phyloP scores from a whole-genome alignment of 2,888 invertebrate species.

The Athalia circularis region DNA sequence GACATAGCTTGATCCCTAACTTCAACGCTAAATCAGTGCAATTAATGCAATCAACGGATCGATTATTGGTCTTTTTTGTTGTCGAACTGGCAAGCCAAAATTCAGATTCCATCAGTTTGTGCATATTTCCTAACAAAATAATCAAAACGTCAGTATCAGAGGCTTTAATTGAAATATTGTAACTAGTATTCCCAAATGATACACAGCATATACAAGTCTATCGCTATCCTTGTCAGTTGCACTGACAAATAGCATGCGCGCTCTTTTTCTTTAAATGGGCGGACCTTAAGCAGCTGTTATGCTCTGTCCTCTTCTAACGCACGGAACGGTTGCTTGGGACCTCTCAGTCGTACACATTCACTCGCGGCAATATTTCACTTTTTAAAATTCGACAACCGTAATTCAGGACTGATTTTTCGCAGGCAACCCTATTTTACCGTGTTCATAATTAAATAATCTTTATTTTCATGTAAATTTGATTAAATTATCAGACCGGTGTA shows the following conservation, averaged over 20 bases:
- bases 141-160: constrained; percentile 9
- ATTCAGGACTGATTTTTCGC: constrained; percentile 1
- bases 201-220: too few species aligned
- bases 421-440: not conserved
- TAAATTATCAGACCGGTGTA: not conserved
- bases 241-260: too few species aligned
- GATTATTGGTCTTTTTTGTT: not conserved
- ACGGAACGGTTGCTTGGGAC: too few species aligned
- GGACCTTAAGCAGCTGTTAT: too few species aligned
- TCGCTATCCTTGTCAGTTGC: too few species aligned
- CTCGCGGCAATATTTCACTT: too few species aligned
- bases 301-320: too few species aligned
- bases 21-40: constrained; percentile 4
- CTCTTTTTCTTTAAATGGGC: too few species aligned
- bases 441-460: not conserved
- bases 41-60: too few species aligned
- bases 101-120: not conserved
- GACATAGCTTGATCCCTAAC: not conserved
- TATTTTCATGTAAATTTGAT: not conserved
- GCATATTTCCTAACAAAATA: not conserved
- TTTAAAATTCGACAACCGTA: not conserved
- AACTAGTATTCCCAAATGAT: too few species aligned
- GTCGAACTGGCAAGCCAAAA: constrained; percentile 1
- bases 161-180: not conserved
- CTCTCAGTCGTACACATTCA: too few species aligned